Evolutionary conservation across 2,888 invertebrate species (phyloP), one percentile per base, ranked within the genome.

Genomic region (Vesta saturnalis): DNA sequence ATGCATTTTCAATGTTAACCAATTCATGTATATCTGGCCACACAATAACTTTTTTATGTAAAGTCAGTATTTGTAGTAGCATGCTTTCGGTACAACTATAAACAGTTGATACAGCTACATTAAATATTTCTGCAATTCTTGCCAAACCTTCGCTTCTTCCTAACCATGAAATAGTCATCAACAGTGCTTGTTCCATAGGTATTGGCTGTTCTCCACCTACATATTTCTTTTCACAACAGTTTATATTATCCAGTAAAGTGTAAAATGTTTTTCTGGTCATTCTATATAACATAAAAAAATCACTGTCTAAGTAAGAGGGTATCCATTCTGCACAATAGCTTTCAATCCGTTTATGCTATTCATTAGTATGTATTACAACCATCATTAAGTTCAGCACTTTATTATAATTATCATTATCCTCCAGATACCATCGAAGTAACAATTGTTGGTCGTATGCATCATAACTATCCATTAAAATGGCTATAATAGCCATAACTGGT

Each of bases 251-350:
- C 47, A 47, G 16, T 47, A 47, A 47, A 47, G 47, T 15, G 15
- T 47, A 47, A 47, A 47, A 47, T 47, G 47, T 47, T 47, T 47
- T 15, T 47, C 47, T 47, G 16, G 15, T 47, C 47, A 47, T 47
- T 47, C 47, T 47, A 8, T 47, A 47, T 47, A 47, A 47, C 47
- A 47, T 47, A 47, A 47, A 47, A 47, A 47, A 47, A 47, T 47
- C 47, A 47, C 47, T 47, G 47, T 15, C 47, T 47, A 47, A 47
- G 47, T 47, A 47, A 47, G 47, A 47, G 47, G 47, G 47, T 47
- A n/a, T n/a, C n/a, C n/a, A 15, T 23, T 23, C 23, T 23, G 23
- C 23, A 23, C 23, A 8, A 8, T 23, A 23, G 23, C 23, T 8
- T 23, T 23, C 23, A 23, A 23, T 23, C 23, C 23, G 3, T 23